These are phyloP conservation scores for Pelecanus crispus DNA, from an alignment of 2,113 vertebrate genomes.

Conservation along the genomic window DNA sequence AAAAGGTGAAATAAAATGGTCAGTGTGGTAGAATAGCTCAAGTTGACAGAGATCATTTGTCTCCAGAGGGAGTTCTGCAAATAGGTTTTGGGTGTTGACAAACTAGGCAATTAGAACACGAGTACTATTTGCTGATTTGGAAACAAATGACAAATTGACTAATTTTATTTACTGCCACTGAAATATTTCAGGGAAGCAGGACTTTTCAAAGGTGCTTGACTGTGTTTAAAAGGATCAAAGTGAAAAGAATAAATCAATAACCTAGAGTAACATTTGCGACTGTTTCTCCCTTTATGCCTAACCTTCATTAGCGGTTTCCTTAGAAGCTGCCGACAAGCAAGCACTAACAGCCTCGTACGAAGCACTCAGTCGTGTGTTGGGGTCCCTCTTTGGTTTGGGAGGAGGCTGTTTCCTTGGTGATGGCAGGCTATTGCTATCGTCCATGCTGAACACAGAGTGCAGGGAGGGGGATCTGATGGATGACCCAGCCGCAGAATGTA, in stretches of 20 bases:
- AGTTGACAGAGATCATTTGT: not conserved
- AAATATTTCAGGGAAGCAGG: conserved; percentile 11
- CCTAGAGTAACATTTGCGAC: not conserved
- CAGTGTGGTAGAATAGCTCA: not conserved
- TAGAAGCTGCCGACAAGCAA: conserved; percentile 83
- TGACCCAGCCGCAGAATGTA: conserved; percentile 73
- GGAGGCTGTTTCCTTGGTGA: conserved; percentile 97
- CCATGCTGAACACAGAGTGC: conserved; percentile 77
- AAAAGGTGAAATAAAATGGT: not conserved
- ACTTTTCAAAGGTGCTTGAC: not conserved
- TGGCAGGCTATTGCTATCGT: conserved; percentile 78
- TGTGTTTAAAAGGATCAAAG: conserved; percentile 16
- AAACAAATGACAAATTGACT: conserved; percentile 9
- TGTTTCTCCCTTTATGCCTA: conserved; percentile 31
- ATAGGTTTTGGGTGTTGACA: conserved; percentile 37
- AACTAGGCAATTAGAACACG: conserved; percentile 24
- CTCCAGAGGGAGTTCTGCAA: not conserved
- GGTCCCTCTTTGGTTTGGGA: conserved; percentile 96
- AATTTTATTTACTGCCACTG: conserved; percentile 45
- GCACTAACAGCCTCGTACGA: conserved; percentile 95
- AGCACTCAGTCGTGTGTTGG: conserved; percentile 91
- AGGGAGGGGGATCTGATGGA: conserved; percentile 82
- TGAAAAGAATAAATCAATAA: not conserved
- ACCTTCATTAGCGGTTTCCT: conserved; percentile 84
- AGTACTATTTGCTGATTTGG: conserved; percentile 35